These are phyloP conservation scores for Phthorimaea operculella DNA, from an alignment of 1,140 invertebrate genomes.

Conservation along the genomic window DNA sequence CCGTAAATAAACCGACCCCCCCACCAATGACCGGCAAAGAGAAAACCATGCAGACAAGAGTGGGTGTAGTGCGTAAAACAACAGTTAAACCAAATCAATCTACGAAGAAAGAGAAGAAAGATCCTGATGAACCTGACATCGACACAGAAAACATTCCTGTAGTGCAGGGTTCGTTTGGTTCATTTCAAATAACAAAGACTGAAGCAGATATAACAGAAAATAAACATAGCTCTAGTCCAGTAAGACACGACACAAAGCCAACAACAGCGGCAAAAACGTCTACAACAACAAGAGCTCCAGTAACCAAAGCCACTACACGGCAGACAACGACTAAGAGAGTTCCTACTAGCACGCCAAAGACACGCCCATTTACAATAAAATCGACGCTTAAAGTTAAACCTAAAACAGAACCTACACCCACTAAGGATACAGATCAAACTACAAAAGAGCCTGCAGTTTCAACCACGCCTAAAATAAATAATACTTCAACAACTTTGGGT, in stretches of 20 bases:
- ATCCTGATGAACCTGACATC: conserved; percentile 65
- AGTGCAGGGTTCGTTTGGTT: conserved; percentile 66
- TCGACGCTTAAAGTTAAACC: conserved; percentile 59
- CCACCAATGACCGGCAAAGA: conserved; percentile 52
- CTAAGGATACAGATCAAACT: conserved; percentile 58
- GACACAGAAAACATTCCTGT: conserved; percentile 69
- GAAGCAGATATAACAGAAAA: conserved; percentile 72
- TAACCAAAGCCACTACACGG: conserved; percentile 44
- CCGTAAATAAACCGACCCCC: conserved; percentile 38
- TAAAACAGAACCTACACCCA: conserved; percentile 40
- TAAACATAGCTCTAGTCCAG: conserved; percentile 55
- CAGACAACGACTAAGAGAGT: conserved; percentile 41
- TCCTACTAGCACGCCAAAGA: conserved; percentile 38
- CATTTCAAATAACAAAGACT: conserved; percentile 72
- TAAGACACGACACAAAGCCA: conserved; percentile 46
- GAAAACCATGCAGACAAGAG: conserved; percentile 56
- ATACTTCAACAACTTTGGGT: conserved; percentile 33
- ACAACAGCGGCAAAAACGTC: conserved; percentile 33
- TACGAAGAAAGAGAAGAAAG: conserved; percentile 45
- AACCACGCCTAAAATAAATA: conserved; percentile 23
- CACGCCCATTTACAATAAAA: conserved; percentile 57
- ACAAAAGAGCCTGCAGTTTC: conserved; percentile 41
- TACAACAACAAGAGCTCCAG: conserved; percentile 54
- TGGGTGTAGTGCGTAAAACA: conserved; percentile 66
- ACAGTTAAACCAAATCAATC: conserved; percentile 56